A percentile compares a stretch with the other conserved stretches of the same genome.
These are phyloP conservation scores for Bos javanicus DNA, from an alignment of 2,113 vertebrate genomes.

Conservation along the genomic window DNA sequence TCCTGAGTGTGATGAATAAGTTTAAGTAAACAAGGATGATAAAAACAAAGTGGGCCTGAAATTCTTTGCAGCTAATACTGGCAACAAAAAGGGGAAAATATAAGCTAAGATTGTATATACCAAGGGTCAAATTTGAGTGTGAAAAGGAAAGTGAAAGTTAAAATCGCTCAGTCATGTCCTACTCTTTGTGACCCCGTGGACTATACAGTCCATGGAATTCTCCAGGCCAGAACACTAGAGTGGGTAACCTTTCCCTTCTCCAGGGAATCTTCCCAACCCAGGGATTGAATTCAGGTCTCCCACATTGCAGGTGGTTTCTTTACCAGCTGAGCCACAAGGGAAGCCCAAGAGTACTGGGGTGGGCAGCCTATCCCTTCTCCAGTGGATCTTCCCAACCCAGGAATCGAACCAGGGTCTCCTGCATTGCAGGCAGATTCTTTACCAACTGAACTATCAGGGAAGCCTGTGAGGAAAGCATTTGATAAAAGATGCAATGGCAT, in stretches of 20 bases:
- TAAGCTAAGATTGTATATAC: neutral
- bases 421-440: neutral
- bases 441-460: neutral
- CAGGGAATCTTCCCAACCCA: neutral
- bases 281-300: neutral
- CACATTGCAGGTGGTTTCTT: neutral
- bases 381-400: neutral
- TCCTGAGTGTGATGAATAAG: slow-evolving; percentile 39
- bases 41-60: slow-evolving; percentile 31
- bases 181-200: neutral
- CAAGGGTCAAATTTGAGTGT: neutral
- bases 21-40: slow-evolving; percentile 57
- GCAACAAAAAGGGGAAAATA: neutral
- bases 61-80: neutral
- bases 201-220: neutral
- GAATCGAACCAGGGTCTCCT: neutral
- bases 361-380: neutral
- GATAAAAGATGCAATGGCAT: neutral
- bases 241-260: neutral
- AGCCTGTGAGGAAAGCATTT: neutral
- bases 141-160: neutral
- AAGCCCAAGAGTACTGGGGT: neutral
- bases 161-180: neutral
- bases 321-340: neutral
- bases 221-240: neutral